Evolutionary conservation across 30 jellyfish, hydroid and myxozoan genomes (phyloP).

Genomic region (Morbakka virulenta): DNA sequence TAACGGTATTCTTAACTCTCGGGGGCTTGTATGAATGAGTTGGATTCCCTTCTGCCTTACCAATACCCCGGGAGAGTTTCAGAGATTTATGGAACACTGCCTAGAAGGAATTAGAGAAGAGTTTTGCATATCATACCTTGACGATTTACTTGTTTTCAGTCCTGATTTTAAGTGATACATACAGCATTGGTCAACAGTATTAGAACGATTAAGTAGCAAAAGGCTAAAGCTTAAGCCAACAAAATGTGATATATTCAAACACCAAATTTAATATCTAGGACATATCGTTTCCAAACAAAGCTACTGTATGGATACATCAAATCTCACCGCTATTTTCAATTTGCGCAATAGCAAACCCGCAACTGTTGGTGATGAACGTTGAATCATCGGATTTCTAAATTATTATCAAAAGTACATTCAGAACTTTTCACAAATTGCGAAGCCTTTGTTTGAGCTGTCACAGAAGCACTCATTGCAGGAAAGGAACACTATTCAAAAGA

Average conservation of each 20-base stretch:
- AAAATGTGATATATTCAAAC: conserved; percentile 19
- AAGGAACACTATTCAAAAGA: not conserved
- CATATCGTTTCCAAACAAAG: conserved; percentile 11
- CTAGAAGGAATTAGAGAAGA: conserved; percentile 7
- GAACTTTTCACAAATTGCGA: conserved; percentile 37
- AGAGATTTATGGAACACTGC: conserved; percentile 51
- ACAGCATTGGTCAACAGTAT: conserved; percentile 1
- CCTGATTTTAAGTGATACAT: not conserved
- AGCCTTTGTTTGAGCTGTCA: conserved; percentile 34
- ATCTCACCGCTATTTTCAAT: conserved; percentile 21
- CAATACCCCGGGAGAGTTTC: conserved; percentile 50
- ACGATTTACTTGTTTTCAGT: conserved; percentile 1
- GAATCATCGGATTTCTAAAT: conserved; percentile 26
- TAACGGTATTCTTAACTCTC: conserved; percentile 22
- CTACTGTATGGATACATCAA: conserved; percentile 9
- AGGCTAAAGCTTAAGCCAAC: conserved; percentile 24
- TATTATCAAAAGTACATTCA: conserved; percentile 27
- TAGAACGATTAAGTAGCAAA: not conserved
- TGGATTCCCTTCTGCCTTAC: conserved; percentile 15
- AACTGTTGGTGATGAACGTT: conserved; percentile 35
- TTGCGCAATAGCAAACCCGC: conserved; percentile 9
- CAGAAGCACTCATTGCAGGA: not conserved
- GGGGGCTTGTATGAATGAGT: conserved; percentile 26
- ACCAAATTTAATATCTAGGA: conserved; percentile 31
- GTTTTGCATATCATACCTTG: conserved; percentile 6